These are phyloP conservation scores for Trematomus bernacchii DNA, from an alignment of 2,797 vertebrate genomes.

Conservation along the genomic window DNA sequence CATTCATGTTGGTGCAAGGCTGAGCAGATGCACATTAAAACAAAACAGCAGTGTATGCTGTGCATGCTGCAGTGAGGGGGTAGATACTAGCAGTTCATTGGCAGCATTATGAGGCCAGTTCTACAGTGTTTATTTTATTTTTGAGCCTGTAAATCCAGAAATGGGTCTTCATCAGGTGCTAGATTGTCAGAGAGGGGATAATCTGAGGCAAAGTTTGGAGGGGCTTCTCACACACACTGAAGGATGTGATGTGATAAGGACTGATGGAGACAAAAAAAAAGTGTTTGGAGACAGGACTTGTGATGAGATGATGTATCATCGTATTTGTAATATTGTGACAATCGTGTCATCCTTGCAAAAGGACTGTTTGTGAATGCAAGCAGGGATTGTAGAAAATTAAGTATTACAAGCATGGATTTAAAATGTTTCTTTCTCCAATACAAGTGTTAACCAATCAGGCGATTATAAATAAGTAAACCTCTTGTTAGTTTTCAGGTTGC, in stretches of 20 bases:
- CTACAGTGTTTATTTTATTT: slow-evolving; percentile 17
- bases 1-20: slow-evolving; percentile 53
- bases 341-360: slow-evolving; percentile 5
- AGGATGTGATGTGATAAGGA: slow-evolving; percentile 11
- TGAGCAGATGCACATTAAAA: slow-evolving; percentile 66
- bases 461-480: slow-evolving; percentile 18
- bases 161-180: slow-evolving; percentile 56
- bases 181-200: slow-evolving; percentile 28
- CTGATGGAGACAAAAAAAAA: background rate
- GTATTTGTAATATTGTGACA: slow-evolving; percentile 34
- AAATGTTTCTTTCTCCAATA: background rate
- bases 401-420: background rate
- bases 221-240: background rate
- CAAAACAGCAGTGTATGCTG: slow-evolving; percentile 55
- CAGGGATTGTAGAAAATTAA: background rate
- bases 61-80: slow-evolving; percentile 67
- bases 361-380: background rate
- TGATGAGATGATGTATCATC: slow-evolving; percentile 23
- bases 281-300: slow-evolving; percentile 2
- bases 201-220: slow-evolving; percentile 45
- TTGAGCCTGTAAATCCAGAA: slow-evolving; percentile 44
- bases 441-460: background rate
- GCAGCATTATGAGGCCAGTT: slow-evolving; percentile 46
- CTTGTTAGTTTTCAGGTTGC: slow-evolving; percentile 46
- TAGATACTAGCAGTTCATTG: slow-evolving; percentile 57